These are phyloP conservation scores for Epirrhoe tristata DNA, from an alignment of 2,888 invertebrate species.

Conservation along the genomic window DNA sequence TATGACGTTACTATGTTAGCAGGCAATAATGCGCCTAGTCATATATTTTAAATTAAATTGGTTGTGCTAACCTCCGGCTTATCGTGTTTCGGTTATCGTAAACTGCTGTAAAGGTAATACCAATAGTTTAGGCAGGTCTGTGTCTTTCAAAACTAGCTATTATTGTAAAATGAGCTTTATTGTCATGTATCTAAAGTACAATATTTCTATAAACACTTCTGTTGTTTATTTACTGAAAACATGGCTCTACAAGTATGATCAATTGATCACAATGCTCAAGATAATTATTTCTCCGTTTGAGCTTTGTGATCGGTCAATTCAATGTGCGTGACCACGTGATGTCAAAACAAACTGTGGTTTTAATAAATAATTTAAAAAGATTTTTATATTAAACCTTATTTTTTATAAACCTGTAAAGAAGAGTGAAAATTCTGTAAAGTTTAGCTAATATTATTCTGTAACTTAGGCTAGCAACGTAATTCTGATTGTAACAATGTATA, in stretches of 20 bases:
- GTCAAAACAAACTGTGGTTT: too few species aligned
- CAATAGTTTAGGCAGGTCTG: conserved; percentile 57
- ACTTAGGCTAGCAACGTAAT: conserved; percentile 26
- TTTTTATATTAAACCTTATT: too few species aligned
- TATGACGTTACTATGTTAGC: conserved; percentile 44
- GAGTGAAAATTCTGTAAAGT: conserved; percentile 4
- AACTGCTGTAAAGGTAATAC: conserved; percentile 62
- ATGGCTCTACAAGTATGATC: too few species aligned
- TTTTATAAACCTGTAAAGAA: too few species aligned
- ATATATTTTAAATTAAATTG: conserved; percentile 65
- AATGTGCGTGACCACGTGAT: too few species aligned
- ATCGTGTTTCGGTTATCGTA: conserved; percentile 59
- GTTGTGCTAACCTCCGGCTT: conserved; percentile 59
- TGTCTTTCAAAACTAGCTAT: conserved; percentile 8
- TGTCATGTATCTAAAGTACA: neutral
- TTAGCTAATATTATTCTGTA: conserved; percentile 13
- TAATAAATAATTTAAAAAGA: too few species aligned
- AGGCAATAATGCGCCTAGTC: conserved; percentile 54
- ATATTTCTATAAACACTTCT: neutral
- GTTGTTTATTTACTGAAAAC: too few species aligned
- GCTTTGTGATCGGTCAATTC: too few species aligned
- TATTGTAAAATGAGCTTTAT: conserved; percentile 20
- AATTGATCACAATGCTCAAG: too few species aligned
- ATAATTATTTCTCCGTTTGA: too few species aligned
- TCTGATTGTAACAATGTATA: conserved; percentile 41